Evolutionary conservation across 2,888 invertebrate genomes (phyloP).

Genomic region (Ichneumon xanthorius): DNA sequence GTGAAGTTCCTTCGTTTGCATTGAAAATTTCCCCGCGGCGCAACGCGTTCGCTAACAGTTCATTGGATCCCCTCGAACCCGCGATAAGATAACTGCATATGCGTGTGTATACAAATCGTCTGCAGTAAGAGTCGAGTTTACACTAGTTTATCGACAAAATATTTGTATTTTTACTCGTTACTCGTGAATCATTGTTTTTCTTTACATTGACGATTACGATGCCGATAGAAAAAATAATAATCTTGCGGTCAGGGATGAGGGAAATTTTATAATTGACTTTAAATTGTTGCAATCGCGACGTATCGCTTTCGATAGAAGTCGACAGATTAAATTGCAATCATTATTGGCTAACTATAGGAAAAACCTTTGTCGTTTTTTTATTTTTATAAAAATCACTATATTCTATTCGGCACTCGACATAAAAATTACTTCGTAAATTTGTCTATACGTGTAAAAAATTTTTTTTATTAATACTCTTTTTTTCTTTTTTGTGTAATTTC

Average conservation of each 20-base stretch:
- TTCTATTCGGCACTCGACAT: not conserved
- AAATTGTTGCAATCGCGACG: not conserved
- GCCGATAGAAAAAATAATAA: not conserved
- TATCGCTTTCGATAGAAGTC: not conserved
- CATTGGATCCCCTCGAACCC: conserved; percentile 47
- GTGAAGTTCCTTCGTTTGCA: conserved; percentile 6
- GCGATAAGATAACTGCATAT: conserved; percentile 60
- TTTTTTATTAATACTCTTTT: conserved; percentile 47
- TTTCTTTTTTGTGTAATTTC: conserved; percentile 57
- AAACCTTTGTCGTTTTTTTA: too few species aligned
- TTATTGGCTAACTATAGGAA: not conserved
- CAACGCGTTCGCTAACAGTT: conserved; percentile 25
- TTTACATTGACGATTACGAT: conserved; percentile 3
- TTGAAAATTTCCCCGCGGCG: conserved; percentile 39
- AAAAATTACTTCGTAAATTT: not conserved
- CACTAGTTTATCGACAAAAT: not conserved
- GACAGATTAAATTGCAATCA: not conserved
- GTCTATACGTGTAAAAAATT: not conserved
- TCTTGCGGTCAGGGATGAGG: not conserved
- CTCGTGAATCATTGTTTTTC: conserved; percentile 46
- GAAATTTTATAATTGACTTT: too few species aligned
- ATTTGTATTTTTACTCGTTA: not conserved
- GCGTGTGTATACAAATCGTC: not conserved
- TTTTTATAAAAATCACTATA: not conserved
- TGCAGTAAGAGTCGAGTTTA: not conserved